A percentile compares a stretch with the other conserved stretches of the same genome.
Evolutionary conservation across 2,113 vertebrate species (phyloP).

Genomic region (Cynocephalus volans): DNA sequence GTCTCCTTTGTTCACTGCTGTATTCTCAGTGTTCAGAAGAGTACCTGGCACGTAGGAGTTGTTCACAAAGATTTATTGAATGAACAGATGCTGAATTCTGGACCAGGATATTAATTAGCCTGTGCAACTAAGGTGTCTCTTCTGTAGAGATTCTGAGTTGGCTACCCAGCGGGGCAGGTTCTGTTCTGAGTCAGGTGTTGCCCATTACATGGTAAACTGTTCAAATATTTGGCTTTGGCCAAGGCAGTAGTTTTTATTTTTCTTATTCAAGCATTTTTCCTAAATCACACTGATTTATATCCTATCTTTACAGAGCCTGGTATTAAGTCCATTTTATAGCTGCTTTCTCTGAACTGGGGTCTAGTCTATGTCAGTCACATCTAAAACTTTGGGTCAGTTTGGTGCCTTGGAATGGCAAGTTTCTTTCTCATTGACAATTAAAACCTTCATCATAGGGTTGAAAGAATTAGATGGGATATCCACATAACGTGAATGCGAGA

Average conservation of each 20-base stretch:
- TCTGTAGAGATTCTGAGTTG: not conserved
- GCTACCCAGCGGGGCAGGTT: not conserved
- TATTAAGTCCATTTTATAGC: not conserved
- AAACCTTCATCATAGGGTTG: not conserved
- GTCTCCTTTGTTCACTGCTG: not conserved
- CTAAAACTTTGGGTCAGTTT: not conserved
- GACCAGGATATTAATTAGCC: not conserved
- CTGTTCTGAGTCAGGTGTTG: not conserved
- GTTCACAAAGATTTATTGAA: not conserved
- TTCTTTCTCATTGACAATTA: not conserved
- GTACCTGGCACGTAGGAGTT: not conserved
- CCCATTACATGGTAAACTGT: not conserved
- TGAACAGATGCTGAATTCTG: not conserved
- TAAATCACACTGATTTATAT: not conserved
- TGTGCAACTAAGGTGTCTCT: not conserved
- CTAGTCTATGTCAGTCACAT: not conserved
- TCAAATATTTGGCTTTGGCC: slow-evolving; percentile 51
- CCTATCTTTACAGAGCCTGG: not conserved
- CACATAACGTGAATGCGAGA: not conserved
- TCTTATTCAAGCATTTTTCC: not conserved
- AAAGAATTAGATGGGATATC: not conserved
- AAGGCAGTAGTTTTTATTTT: not conserved
- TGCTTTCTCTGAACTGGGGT: not conserved
- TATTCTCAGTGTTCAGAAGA: not conserved
- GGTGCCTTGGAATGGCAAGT: not conserved